Evolutionary conservation across 2,797 vertebrate genomes (phyloP).

Genomic region (Spinus pinus): DNA sequence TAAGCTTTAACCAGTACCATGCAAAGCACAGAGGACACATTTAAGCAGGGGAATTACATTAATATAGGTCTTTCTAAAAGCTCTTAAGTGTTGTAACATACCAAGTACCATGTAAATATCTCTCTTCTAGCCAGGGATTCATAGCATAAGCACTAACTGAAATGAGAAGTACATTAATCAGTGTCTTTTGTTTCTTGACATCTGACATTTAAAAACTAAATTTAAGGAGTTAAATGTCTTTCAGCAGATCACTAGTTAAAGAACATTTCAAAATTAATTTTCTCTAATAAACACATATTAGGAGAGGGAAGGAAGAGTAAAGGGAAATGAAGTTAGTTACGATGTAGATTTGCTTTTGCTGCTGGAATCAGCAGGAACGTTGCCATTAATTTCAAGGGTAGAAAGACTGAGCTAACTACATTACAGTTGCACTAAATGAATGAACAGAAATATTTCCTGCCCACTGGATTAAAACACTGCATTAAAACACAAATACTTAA

Average conservation of each 20-base stretch:
- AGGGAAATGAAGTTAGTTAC: background rate
- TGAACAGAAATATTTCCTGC: background rate
- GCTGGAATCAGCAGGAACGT: background rate
- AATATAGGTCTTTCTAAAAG: background rate
- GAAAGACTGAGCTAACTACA: background rate
- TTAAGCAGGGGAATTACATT: background rate
- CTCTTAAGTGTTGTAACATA: background rate
- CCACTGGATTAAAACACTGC: background rate
- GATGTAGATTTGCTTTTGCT: background rate
- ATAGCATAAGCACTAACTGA: background rate
- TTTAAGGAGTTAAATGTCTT: background rate
- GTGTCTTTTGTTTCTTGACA: background rate
- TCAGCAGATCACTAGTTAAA: background rate
- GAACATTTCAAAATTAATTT: background rate
- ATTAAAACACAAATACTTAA: background rate
- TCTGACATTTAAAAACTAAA: background rate
- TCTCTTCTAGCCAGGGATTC: background rate
- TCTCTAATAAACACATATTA: background rate
- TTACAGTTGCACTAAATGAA: background rate
- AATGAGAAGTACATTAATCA: background rate
- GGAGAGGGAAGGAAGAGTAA: background rate
- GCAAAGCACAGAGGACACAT: background rate
- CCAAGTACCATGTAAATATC: background rate
- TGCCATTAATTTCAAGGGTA: background rate
- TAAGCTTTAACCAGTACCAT: background rate